These are phyloP conservation scores for Argyrosomus japonicus DNA, from an alignment of 2,113 vertebrate genomes.

Conservation along the genomic window DNA sequence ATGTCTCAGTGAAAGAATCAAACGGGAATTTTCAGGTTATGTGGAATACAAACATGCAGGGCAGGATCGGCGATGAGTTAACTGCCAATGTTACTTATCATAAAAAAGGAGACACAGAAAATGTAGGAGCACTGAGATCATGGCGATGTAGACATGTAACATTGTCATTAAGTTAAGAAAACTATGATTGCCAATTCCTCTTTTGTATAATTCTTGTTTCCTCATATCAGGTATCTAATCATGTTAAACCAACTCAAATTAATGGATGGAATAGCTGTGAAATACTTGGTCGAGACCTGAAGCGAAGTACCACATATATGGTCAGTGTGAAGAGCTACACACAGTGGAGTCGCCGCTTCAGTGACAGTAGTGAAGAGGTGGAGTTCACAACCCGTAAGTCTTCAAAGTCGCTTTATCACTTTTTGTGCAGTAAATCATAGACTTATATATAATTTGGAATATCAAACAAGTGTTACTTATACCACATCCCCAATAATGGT, in stretches of 20 bases:
- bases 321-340: slow-evolving; percentile 58
- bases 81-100: slow-evolving; percentile 49
- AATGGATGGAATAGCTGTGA: not conserved
- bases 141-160: not conserved
- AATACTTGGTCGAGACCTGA: slow-evolving; percentile 57
- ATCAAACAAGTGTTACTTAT: no score
- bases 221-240: rapidly evolving
- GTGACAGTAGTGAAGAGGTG: slow-evolving; percentile 72
- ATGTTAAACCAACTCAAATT: rapidly evolving
- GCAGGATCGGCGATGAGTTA: rapidly evolving
- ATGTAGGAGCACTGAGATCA: slow-evolving; percentile 40
- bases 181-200: not conserved
- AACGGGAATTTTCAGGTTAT: slow-evolving; percentile 53
- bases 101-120: slow-evolving; percentile 47
- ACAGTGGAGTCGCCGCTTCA: rapidly evolving
- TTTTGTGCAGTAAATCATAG: not conserved
- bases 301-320: slow-evolving; percentile 59
- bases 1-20: slow-evolving; percentile 26
- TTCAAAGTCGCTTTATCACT: not conserved
- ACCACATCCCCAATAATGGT: no score
- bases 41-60: slow-evolving; percentile 37
- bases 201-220: not conserved
- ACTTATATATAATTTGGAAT: no score
- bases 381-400: slow-evolving; percentile 74
- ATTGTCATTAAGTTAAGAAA: not conserved